phyloP scores from a whole-genome alignment of 2,797 vertebrate genomes.

The Coregonus sp. region DNA sequence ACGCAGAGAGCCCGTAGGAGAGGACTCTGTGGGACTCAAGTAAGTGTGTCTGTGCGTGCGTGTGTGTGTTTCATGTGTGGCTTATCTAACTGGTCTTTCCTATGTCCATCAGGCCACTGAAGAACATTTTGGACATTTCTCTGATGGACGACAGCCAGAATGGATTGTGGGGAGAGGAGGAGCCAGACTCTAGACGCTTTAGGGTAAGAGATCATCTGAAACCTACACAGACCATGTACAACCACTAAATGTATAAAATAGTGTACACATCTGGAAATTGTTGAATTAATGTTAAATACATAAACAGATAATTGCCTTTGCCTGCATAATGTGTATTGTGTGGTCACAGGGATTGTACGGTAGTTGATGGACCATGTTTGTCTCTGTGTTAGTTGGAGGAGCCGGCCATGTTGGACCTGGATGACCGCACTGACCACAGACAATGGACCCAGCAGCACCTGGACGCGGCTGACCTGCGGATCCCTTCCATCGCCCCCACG shows the following conservation, averaged over 20 bases:
- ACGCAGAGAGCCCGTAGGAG: slow-evolving; percentile 90
- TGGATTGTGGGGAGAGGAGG: slow-evolving; percentile 91
- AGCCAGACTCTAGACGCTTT: slow-evolving; percentile 90
- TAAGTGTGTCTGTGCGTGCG: slow-evolving; percentile 66
- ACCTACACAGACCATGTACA: not conserved
- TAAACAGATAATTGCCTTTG: not conserved
- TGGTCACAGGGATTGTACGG: not conserved
- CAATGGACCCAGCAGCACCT: slow-evolving; percentile 99
- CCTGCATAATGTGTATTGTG: not conserved
- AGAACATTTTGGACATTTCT: slow-evolving; percentile 86
- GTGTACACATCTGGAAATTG: not conserved
- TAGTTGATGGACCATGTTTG: not conserved
- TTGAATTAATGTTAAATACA: not conserved
- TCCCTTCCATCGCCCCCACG: slow-evolving; percentile 91
- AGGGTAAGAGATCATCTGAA: slow-evolving; percentile 75
- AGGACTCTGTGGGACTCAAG: slow-evolving; percentile 96
- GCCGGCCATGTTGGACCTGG: slow-evolving; percentile 86
- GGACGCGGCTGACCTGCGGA: slow-evolving; percentile 93
- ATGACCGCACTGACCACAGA: slow-evolving; percentile 90
- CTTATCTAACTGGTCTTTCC: slow-evolving; percentile 19
- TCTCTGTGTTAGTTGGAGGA: slow-evolving; percentile 86
- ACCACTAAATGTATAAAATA: too few relatives aligned
- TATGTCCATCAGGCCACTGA: slow-evolving; percentile 78
- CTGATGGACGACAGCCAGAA: slow-evolving; percentile 98
- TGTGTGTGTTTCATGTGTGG: slow-evolving; percentile 12